Evolutionary conservation across 2,797 vertebrate species (phyloP).

Genomic region (Macrochelys suwanniensis): DNA sequence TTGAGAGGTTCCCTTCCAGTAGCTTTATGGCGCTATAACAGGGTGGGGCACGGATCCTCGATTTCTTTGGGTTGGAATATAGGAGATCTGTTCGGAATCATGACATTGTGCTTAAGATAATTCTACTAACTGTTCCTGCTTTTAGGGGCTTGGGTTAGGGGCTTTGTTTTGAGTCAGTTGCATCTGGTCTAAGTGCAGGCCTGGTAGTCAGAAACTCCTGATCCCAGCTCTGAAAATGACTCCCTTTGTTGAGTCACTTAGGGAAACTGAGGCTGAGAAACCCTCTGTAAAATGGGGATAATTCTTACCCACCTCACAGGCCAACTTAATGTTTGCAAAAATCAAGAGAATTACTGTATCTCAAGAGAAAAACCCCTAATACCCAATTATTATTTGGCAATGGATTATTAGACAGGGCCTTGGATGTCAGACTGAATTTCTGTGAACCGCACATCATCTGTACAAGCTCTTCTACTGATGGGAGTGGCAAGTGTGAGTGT

Average conservation of each 20-base stretch:
- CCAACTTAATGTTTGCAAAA: background rate
- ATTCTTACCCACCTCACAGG: background rate
- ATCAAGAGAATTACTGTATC: background rate
- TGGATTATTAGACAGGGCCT: accelerated
- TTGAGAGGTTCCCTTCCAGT: background rate
- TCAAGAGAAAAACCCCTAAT: background rate
- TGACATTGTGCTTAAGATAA: background rate
- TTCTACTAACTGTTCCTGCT: background rate
- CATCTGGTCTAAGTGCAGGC: background rate
- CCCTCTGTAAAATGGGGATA: background rate
- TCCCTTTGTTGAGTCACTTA: background rate
- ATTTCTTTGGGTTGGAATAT: background rate
- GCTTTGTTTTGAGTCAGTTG: background rate
- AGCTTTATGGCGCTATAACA: background rate
- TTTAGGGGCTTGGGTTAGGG: background rate
- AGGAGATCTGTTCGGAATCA: background rate
- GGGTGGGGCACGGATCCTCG: background rate
- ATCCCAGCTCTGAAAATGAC: background rate
- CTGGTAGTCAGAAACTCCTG: background rate
- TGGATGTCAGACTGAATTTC: accelerated
- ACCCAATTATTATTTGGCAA: background rate
- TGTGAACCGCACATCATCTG: background rate
- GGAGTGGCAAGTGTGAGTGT: accelerated
- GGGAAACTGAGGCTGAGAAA: too few species aligned
- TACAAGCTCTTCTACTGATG: background rate